Percentiles rank a stretch among this genome's conserved stretches.
Evolutionary conservation across 1,140 invertebrate species (phyloP).

Genomic region (Eriosoma lanigerum): DNA sequence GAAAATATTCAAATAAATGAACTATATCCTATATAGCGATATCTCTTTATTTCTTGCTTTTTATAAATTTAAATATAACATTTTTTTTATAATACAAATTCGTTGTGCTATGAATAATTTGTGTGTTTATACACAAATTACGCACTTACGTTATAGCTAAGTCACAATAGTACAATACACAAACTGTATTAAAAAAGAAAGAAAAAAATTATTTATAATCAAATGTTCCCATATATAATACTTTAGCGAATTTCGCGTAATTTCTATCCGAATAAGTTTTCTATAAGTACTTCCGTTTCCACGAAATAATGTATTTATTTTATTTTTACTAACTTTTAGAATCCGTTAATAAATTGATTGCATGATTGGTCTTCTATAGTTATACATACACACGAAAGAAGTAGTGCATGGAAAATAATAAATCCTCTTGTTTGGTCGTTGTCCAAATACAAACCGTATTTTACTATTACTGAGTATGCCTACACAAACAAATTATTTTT

Average conservation of each 20-base stretch:
- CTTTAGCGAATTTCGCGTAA: neutral
- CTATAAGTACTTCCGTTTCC: conserved; percentile 23
- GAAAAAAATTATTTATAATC: neutral
- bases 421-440: conserved; percentile 17
- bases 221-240: neutral
- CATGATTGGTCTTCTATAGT: neutral
- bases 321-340: neutral
- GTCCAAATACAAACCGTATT: neutral
- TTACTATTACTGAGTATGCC: neutral
- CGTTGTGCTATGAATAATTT: no score
- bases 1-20: no score
- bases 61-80: no score
- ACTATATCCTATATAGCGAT: no score
- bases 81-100: no score
- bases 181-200: no score
- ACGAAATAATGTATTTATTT: neutral
- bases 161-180: no score
- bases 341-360: neutral
- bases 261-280: neutral
- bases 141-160: no score
- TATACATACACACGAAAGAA: no score
- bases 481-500: conserved; percentile 15
- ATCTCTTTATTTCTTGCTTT: no score
- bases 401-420: conserved; percentile 4
- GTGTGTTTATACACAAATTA: no score